Base-by-base conservation (phyloP, 1,140 invertebrate genomes). In the Diachasmimorpha longicaudata region DNA sequence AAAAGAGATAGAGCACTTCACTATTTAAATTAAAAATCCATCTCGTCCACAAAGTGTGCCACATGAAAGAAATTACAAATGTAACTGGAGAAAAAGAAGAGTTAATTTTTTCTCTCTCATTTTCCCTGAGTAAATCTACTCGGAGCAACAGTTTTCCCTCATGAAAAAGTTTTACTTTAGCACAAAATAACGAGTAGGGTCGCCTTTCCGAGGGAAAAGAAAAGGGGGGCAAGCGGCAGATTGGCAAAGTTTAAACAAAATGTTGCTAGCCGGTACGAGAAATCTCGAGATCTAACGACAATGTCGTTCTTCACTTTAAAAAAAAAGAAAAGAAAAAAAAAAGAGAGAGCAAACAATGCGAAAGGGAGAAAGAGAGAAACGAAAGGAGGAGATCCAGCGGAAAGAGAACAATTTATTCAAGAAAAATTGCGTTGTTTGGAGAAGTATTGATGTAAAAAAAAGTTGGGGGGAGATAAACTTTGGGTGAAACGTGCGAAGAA, bases 201-300 rank as follows among this genome's bases (percentile, higher is more conserved):
- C 19, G 66, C 31, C 58, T 63, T 25, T 63, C 58, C 58, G 8
- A 10, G 19, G 58, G 11, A 25, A 63, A 25, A 63, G 58, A 31
- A 31, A 63, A 4, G 21, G 58, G 23, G 58, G 23, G 58, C n/a
- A 14, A 16, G 58, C 21, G 75, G 70, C 70, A 78, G 75, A 83
- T 82, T 81, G 79, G 79, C 68, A 83, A 82, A 83, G 80, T 82
- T 82, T 80, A 81, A 82, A 81, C 77, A 80, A 83, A 81, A 82
- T 79, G 79, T 75, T 67, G 44, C 44, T 67, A 25, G 48, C 48
- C 48, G n/a, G 48, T 16, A 52, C 48, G 44, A 68, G 66, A 63
- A 63, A 63, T 37, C 52, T 42, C 14, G 31, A 36, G 46, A 44
- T 72, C 31, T 39, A 39, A 44, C 37, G 36, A 66, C 70, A 31